Evolutionary conservation across 1,140 invertebrate species (phyloP).

Genomic region (Drosophila tsacasi): DNA sequence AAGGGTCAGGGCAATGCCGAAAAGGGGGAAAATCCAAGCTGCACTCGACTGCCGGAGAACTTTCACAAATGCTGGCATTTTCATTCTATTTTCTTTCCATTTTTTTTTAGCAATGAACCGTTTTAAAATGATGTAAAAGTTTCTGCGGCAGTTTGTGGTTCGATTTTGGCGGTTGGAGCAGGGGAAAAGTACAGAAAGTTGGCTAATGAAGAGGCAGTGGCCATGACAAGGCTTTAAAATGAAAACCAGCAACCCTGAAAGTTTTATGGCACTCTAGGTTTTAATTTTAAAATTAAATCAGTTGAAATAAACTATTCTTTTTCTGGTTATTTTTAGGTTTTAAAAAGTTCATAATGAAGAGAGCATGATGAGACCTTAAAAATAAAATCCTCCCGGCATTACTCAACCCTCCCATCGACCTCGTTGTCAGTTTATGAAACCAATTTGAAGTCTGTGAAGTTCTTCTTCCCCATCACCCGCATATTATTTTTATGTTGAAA

Average conservation of each 20-base stretch:
- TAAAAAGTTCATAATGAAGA: not conserved
- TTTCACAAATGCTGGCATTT: conserved; percentile 50
- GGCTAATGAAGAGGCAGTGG: conserved; percentile 42
- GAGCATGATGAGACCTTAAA: not conserved
- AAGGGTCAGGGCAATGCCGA: conserved; percentile 5
- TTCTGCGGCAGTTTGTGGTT: conserved; percentile 45
- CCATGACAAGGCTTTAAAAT: conserved; percentile 44
- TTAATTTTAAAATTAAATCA: not conserved
- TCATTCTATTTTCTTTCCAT: conserved; percentile 8
- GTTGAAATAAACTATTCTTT: not conserved
- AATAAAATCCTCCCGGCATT: too few relatives aligned
- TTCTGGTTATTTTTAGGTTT: too few relatives aligned
- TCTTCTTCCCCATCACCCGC: not conserved
- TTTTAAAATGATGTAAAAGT: conserved; percentile 58
- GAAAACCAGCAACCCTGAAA: conserved; percentile 7
- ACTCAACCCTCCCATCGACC: conserved; percentile 2
- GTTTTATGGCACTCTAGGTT: not conserved
- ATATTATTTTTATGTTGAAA: conserved; percentile 46
- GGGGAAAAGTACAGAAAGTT: conserved; percentile 22
- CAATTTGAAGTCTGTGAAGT: conserved; percentile 69
- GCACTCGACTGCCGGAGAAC: conserved; percentile 35
- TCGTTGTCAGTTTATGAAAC: conserved; percentile 31
- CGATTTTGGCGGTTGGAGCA: not conserved
- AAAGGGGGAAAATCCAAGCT: conserved; percentile 20
- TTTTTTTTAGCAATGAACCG: not conserved